phyloP scores from a whole-genome alignment of 2,797 vertebrate species.

The Champsocephalus gunnari region DNA sequence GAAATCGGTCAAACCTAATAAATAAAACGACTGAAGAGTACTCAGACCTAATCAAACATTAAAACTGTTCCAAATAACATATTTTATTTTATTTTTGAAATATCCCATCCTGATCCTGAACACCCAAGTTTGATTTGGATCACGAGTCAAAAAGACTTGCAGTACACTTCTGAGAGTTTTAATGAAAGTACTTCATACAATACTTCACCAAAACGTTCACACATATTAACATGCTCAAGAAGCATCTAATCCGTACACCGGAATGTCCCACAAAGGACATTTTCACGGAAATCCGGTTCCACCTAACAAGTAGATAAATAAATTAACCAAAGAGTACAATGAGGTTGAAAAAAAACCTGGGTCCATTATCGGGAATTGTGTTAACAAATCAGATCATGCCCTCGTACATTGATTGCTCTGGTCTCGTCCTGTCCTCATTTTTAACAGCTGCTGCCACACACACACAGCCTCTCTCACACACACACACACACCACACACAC shows the following conservation, averaged over 20 bases:
- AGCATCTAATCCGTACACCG: background rate
- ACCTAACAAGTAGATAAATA: background rate
- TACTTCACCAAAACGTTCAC: background rate
- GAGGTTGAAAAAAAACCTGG: background rate
- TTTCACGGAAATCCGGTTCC: background rate
- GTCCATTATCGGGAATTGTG: slow-evolving; percentile 62
- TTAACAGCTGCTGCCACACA: slow-evolving; percentile 79
- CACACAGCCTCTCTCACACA: slow-evolving; percentile 52
- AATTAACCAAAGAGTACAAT: slow-evolving; percentile 9
- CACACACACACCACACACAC: slow-evolving; percentile 2
- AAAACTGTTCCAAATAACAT: too few species aligned
- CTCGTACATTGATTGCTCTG: slow-evolving; percentile 86
- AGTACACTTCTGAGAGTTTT: background rate
- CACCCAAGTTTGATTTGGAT: background rate
- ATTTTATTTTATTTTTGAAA: background rate
- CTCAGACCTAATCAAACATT: too few species aligned
- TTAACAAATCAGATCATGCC: slow-evolving; percentile 80
- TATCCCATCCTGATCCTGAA: background rate
- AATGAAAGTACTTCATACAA: background rate
- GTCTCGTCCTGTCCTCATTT: slow-evolving; percentile 83
- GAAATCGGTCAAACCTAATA: background rate
- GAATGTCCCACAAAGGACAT: background rate
- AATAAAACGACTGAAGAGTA: background rate
- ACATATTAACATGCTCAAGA: background rate
- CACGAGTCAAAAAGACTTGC: background rate